phyloP scores from a whole-genome alignment of 2,888 invertebrate genomes.

The Cephonodes hylas region DNA sequence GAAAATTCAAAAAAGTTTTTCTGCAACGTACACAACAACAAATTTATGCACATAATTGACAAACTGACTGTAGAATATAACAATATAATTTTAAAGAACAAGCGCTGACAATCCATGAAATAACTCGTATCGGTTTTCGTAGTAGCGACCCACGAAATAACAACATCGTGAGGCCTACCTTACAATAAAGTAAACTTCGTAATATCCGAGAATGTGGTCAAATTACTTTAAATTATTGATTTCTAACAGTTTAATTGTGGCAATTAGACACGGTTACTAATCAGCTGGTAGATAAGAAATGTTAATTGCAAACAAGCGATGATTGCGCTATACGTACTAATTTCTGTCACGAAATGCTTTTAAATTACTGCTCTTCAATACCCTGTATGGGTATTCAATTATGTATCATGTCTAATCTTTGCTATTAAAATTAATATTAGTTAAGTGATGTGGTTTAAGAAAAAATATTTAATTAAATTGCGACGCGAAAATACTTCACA shows the following conservation, averaged over 20 bases:
- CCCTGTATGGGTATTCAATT: background rate
- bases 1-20: no score
- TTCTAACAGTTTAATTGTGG: conserved; percentile 62
- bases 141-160: background rate
- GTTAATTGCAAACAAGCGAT: background rate
- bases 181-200: background rate
- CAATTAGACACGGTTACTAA: conserved; percentile 67
- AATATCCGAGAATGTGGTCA: conserved; percentile 17
- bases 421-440: background rate
- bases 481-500: background rate
- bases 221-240: conserved; percentile 53
- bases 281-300: conserved; percentile 24
- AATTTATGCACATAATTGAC: no score
- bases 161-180: background rate
- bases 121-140: background rate
- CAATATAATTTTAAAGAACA: background rate
- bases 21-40: no score
- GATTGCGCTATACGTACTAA: conserved; percentile 3
- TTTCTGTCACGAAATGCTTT: conserved; percentile 1
- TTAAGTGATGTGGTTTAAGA: no score
- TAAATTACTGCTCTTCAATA: background rate
- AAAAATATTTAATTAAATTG: no score
- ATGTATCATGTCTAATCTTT: background rate
- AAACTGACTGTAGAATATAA: background rate
- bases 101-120: background rate